Base-by-base conservation (phyloP, 2,113 vertebrate species). In the Promerops cafer region DNA sequence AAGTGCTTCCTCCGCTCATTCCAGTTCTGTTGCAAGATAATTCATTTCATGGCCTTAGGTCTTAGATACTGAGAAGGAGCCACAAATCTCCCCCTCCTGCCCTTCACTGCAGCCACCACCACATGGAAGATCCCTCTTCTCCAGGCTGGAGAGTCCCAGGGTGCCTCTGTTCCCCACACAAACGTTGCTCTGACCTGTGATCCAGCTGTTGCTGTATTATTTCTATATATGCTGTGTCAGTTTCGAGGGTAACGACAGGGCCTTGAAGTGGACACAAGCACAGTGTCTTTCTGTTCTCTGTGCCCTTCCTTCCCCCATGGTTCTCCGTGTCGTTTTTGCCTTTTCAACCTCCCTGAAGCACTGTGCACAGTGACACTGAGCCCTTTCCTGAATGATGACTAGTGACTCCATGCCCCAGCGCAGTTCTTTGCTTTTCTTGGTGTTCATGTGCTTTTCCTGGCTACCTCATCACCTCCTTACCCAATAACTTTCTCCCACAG, bases 381-480 rank as follows among this genome's bases (percentile, higher is more conserved):
- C 28, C 50, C 64, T n/a, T 90, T 83, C 52, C 89, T 83, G 42
- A 52, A 21, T 26, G 71, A 80, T 69, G 92, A 88, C 89, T 42
- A 47, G 54, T 37, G 79, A 88, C 80, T 86, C 30, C 63, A 35
- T 63, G 89, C 56, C 83, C 0, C 1, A 93, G 56, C 1, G 10
- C 21, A 59, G 54, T 11, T 86, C 69, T 90, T 70, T 69, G 75
- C 70, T 92, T 94, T 83, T 77, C 80, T 93, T 81, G 69, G 76
- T 97, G 76, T 70, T 94, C 83, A 61, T 87, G 87, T 92, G 83
- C 76, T 95, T 94, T 93, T 94, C 80, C 95, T 97, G 96, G 86
- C 95, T 94, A 71, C 94, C 80, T 96, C 89, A 92, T 96, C 90
- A 74, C 90, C 68, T 92, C 53, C 83, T 96, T 83, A 90, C 83